Evolutionary conservation across 2,888 invertebrate species (phyloP).

Genomic region (Drepanosiphum platanoidis): DNA sequence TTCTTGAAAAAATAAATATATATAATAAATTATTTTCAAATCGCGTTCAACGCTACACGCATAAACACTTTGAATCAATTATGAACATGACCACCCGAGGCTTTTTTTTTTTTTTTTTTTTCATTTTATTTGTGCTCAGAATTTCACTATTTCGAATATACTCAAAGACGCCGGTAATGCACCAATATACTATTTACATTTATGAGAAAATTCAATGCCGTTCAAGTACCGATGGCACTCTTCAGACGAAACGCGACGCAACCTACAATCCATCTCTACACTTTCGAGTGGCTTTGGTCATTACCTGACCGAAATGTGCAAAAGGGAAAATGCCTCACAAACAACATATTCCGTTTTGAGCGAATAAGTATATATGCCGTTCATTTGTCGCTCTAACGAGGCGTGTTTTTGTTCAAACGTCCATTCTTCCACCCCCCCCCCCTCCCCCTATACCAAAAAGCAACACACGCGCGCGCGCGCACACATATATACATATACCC

Average conservation of each 20-base stretch:
- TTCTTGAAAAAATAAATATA: too few species aligned
- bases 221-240: not conserved
- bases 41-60: not conserved
- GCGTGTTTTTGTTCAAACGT: constrained; percentile 33
- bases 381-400: constrained; percentile 54
- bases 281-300: constrained; percentile 16
- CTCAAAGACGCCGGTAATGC: not conserved
- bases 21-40: too few species aligned
- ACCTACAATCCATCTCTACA: not conserved
- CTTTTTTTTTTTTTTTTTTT: too few species aligned
- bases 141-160: not conserved
- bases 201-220: not conserved
- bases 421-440: not conserved
- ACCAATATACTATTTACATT: not conserved
- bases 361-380: not conserved
- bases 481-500: too few species aligned
- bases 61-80: too few species aligned
- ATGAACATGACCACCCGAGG: not conserved
- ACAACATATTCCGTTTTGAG: constrained; percentile 11
- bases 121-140: not conserved
- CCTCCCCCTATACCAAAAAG: constrained; percentile 2
- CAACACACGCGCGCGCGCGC: not conserved
- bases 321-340: constrained; percentile 24
- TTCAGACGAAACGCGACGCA: not conserved
- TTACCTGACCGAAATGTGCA: constrained; percentile 22